Evolutionary conservation across 2,888 invertebrate genomes (phyloP).

Genomic region (Drosophila melanosoma): DNA sequence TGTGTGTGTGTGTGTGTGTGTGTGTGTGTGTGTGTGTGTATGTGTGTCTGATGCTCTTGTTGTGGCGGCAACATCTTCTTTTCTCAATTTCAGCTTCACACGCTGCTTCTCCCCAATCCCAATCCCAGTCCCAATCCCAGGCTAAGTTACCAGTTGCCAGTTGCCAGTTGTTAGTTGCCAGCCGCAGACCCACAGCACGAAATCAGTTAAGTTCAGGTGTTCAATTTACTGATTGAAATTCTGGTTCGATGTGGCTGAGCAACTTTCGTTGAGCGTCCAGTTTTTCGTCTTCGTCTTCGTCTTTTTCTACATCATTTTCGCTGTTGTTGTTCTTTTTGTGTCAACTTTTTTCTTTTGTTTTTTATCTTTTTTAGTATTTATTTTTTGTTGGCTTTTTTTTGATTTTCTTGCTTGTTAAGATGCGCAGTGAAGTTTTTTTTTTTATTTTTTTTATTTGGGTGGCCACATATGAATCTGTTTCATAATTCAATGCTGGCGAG

Average conservation of each 20-base stretch:
- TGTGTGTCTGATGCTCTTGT: conserved; percentile 30
- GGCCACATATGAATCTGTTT: conserved; percentile 54
- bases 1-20: neutral
- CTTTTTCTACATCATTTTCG: neutral
- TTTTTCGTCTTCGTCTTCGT: conserved; percentile 22
- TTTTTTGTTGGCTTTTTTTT: neutral
- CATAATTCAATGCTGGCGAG: conserved; percentile 61
- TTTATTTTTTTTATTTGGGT: conserved; percentile 4
- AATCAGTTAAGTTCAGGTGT: conserved; percentile 82
- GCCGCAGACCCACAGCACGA: conserved; percentile 57
- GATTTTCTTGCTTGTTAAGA: conserved; percentile 49
- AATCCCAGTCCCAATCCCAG: neutral
- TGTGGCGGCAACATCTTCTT: conserved; percentile 59
- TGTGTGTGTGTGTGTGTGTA: neutral
- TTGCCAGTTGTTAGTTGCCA: conserved; percentile 3
- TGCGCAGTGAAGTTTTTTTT: conserved; percentile 23
- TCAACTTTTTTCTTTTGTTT: conserved; percentile 21
- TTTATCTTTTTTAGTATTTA: neutral
- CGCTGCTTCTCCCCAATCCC: conserved; percentile 66
- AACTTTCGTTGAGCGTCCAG: conserved; percentile 69
- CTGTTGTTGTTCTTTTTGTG: conserved; percentile 26
- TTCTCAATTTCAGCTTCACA: conserved; percentile 48
- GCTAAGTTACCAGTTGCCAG: neutral
- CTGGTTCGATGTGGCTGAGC: conserved; percentile 69
- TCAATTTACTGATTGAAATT: conserved; percentile 81